A percentile compares a stretch with the other conserved stretches of the same genome.
phyloP scores from a whole-genome alignment of 2,113 vertebrate species.

The Toxostoma redivivum region DNA sequence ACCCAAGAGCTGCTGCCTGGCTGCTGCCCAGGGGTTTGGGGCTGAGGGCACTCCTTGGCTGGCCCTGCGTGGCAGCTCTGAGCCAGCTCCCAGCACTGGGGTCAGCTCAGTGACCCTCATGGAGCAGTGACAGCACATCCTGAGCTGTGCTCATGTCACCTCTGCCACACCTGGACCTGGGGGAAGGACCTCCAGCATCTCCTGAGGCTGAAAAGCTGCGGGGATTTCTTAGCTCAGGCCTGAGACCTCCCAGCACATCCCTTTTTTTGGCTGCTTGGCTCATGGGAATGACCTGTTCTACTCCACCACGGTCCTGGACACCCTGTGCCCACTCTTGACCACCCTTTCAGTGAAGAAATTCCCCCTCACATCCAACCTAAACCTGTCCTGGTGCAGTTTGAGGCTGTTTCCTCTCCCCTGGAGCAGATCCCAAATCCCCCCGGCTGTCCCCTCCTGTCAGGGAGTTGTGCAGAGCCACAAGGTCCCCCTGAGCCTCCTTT shows the following conservation, averaged over 20 bases:
- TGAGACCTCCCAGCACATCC: accelerated
- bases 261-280: neutral
- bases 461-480: neutral
- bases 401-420: accelerated
- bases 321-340: too few species aligned
- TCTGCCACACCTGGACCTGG: accelerated
- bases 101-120: accelerated
- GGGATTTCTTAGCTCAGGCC: neutral
- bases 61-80: neutral
- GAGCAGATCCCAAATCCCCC: accelerated
- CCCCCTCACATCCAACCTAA: neutral
- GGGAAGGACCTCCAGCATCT: neutral
- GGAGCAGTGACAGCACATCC: neutral
- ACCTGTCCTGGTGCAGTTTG: accelerated
- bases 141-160: accelerated
- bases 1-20: neutral
- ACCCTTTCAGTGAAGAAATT: neutral
- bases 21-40: neutral
- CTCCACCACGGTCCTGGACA: neutral
- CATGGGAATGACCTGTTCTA: accelerated
- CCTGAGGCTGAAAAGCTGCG: accelerated
- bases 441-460: neutral
- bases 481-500: neutral
- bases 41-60: neutral
- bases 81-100: neutral